Evolutionary conservation across 2,797 vertebrate genomes (phyloP).

Genomic region (Pempheris klunzingeri): DNA sequence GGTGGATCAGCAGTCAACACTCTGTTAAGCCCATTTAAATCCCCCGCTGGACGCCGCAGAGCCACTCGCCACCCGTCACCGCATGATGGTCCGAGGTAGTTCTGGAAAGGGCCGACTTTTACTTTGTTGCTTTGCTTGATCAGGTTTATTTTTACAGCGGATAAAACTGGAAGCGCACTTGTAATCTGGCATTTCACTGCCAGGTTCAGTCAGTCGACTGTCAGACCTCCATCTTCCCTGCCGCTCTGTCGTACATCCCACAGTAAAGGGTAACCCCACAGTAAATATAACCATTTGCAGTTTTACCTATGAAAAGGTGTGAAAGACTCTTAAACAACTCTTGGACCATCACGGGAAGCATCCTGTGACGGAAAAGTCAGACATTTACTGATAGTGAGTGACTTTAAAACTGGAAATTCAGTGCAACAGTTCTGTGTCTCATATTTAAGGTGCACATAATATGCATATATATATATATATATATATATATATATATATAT

Average conservation of each 20-base stretch:
- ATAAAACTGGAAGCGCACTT: background rate
- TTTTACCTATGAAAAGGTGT: background rate
- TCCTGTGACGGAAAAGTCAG: no score
- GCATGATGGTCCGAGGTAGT: background rate
- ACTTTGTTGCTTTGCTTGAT: slow-evolving; percentile 27
- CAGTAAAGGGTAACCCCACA: no score
- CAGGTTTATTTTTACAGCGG: slow-evolving; percentile 39
- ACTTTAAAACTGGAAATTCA: no score
- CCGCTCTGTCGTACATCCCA: background rate
- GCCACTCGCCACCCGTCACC: background rate
- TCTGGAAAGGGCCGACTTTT: slow-evolving; percentile 1
- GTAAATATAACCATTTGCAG: background rate
- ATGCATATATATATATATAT: no score
- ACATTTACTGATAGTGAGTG: background rate
- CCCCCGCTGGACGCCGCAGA: slow-evolving; percentile 5
- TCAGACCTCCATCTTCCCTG: background rate
- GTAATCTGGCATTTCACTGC: background rate
- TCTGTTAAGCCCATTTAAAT: slow-evolving; percentile 51
- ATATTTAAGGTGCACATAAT: no score
- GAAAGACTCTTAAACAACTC: background rate
- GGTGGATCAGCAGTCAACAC: slow-evolving; percentile 46
- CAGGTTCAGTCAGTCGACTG: slow-evolving; percentile 6
- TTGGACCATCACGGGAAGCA: background rate
- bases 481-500: no score
- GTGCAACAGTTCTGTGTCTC: no score